phyloP scores from a whole-genome alignment of 1,140 invertebrate genomes.

The Argopecten irradians region DNA sequence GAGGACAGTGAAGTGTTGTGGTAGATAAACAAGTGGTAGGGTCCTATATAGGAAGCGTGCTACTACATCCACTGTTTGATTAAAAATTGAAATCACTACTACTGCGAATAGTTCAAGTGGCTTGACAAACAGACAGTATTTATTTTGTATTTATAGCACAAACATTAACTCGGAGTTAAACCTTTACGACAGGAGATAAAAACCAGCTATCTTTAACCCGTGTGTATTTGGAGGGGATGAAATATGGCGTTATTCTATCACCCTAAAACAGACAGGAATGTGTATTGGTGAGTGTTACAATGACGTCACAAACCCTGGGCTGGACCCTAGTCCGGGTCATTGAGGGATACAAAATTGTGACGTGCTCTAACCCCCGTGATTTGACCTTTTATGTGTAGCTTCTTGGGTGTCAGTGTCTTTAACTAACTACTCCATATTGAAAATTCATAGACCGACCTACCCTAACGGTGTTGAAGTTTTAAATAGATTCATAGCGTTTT shows the following conservation, averaged over 20 bases:
- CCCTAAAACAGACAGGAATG: neutral
- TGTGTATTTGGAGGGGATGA: neutral
- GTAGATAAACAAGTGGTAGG: neutral
- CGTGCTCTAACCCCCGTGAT: no score
- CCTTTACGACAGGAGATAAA: neutral
- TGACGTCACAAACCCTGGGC: no score
- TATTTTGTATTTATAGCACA: slow-evolving; percentile 10
- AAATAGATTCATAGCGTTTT: neutral
- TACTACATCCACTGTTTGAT: slow-evolving; percentile 16
- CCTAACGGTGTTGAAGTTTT: neutral
- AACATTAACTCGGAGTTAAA: slow-evolving; percentile 12
- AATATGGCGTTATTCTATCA: neutral
- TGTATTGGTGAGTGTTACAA: no score
- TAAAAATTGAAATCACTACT: slow-evolving; percentile 12
- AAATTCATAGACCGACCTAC: neutral
- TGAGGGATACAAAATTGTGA: no score
- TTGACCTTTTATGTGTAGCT: neutral
- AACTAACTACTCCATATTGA: neutral
- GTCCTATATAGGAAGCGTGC: neutral
- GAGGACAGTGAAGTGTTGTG: neutral
- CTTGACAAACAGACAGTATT: neutral
- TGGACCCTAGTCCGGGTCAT: no score
- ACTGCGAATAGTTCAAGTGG: neutral
- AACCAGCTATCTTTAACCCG: neutral
- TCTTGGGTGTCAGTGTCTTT: neutral